Conservation (phyloP, 2,888 invertebrate species). For the Ophioninae sp. region DNA sequence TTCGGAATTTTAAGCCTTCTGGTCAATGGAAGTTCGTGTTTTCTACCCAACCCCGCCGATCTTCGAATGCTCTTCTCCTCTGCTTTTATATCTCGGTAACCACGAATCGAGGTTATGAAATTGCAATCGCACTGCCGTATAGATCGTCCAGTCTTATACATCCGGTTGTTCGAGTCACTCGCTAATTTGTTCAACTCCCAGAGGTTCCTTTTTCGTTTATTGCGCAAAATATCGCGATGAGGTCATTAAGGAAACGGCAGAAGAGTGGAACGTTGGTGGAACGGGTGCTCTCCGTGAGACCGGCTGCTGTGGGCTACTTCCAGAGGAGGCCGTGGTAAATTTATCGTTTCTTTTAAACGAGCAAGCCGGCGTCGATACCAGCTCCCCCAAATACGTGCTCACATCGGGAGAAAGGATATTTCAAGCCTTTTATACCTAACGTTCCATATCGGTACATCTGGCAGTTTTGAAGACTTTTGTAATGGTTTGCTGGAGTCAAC, state of each 20-base stretch:
- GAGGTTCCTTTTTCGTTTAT: constrained; percentile 12
- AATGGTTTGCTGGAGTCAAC: not conserved
- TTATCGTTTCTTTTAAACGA: constrained; percentile 59
- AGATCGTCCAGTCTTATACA: constrained; percentile 27
- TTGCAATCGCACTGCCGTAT: not conserved
- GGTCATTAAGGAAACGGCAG: constrained; percentile 56
- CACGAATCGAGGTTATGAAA: constrained; percentile 45
- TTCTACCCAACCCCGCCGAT: too few species aligned
- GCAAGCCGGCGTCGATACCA: constrained; percentile 34
- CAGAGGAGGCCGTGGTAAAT: constrained; percentile 50
- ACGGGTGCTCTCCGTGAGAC: not conserved
- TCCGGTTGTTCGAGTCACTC: constrained; percentile 40
- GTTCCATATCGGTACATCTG: not conserved
- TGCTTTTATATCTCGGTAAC: not conserved
- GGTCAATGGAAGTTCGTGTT: too few species aligned
- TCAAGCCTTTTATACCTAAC: not conserved
- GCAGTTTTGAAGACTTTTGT: not conserved
- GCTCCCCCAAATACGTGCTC: constrained; percentile 2
- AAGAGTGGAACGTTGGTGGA: constrained; percentile 8
- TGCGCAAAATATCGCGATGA: constrained; percentile 42
- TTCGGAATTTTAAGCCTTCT: too few species aligned
- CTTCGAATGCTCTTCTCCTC: too few species aligned
- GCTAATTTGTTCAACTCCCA: constrained; percentile 50
- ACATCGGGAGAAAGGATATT: not conserved
- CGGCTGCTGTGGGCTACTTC: constrained; percentile 47